phyloP scores from a whole-genome alignment of 2,888 invertebrate genomes.

The Drosophila lacicola region DNA sequence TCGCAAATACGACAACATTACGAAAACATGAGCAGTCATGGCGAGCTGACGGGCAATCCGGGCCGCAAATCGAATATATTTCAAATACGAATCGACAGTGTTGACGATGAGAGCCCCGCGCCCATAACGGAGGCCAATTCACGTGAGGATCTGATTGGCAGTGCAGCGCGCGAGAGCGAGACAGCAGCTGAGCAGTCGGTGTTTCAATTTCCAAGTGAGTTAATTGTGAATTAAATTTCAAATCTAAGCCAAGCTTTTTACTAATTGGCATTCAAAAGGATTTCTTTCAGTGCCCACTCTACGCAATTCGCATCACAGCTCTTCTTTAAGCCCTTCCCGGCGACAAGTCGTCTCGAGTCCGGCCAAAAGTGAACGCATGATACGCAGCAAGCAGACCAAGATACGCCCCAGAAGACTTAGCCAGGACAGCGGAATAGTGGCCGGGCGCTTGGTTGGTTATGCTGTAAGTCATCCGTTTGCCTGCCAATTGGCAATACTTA shows the following conservation, averaged over 20 bases:
- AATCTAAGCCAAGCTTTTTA: too few species aligned
- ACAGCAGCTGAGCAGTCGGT: constrained; percentile 40
- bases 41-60: constrained; percentile 23
- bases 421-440: constrained; percentile 84
- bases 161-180: constrained; percentile 52
- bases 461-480: constrained; percentile 58
- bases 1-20: constrained; percentile 11
- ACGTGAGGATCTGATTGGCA: constrained; percentile 80
- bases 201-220: constrained; percentile 73
- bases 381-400: constrained; percentile 60
- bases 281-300: constrained; percentile 83
- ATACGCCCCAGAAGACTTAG: constrained; percentile 81
- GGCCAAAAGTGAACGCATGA: constrained; percentile 80
- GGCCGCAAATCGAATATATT: constrained; percentile 59
- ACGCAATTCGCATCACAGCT: constrained; percentile 69
- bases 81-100: constrained; percentile 78
- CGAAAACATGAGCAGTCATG: constrained; percentile 60
- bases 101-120: constrained; percentile 77
- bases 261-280: constrained; percentile 51
- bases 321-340: constrained; percentile 50
- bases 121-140: constrained; percentile 81
- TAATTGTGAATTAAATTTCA: too few species aligned
- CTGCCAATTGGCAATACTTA: too few species aligned
- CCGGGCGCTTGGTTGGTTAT: constrained; percentile 76
- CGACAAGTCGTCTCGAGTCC: constrained; percentile 84